These are phyloP conservation scores for Eudemis profundana DNA, from an alignment of 2,888 invertebrate species.

Conservation along the genomic window DNA sequence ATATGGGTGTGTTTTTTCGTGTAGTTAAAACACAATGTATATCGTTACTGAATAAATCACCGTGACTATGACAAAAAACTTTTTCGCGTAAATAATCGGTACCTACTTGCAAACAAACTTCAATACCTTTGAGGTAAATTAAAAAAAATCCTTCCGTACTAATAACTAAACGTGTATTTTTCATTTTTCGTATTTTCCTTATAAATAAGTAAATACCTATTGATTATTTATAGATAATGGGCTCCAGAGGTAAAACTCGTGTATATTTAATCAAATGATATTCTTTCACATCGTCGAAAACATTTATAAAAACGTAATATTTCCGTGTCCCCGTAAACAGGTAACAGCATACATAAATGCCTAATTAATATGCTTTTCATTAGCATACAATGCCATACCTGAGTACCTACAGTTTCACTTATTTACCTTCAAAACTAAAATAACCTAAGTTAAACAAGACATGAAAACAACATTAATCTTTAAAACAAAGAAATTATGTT, in stretches of 20 bases:
- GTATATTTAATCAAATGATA: background rate
- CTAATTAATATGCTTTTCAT: conserved; percentile 37
- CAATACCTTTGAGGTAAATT: too few relatives aligned
- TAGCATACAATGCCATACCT: conserved; percentile 36
- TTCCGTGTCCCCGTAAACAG: conserved; percentile 26
- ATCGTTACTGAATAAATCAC: too few relatives aligned
- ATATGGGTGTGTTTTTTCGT: too few relatives aligned
- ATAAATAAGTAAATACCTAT: too few relatives aligned
- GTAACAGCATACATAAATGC: conserved; percentile 21
- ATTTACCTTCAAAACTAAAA: background rate
- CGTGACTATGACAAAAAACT: too few relatives aligned
- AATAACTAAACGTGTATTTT: too few relatives aligned
- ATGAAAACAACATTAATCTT: background rate
- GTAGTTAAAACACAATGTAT: too few relatives aligned
- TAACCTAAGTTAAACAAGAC: background rate
- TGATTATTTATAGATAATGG: too few relatives aligned
- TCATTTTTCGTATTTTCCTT: too few relatives aligned
- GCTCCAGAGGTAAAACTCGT: background rate
- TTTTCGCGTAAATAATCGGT: too few relatives aligned
- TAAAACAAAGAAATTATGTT: background rate
- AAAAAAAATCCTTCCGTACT: too few relatives aligned
- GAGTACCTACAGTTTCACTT: conserved; percentile 7
- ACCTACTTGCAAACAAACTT: too few relatives aligned
- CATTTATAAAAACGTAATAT: conserved; percentile 2
- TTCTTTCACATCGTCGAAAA: conserved; percentile 9